These are phyloP conservation scores for Bos indicus DNA, from an alignment of 2,113 vertebrate species.

Conservation along the genomic window DNA sequence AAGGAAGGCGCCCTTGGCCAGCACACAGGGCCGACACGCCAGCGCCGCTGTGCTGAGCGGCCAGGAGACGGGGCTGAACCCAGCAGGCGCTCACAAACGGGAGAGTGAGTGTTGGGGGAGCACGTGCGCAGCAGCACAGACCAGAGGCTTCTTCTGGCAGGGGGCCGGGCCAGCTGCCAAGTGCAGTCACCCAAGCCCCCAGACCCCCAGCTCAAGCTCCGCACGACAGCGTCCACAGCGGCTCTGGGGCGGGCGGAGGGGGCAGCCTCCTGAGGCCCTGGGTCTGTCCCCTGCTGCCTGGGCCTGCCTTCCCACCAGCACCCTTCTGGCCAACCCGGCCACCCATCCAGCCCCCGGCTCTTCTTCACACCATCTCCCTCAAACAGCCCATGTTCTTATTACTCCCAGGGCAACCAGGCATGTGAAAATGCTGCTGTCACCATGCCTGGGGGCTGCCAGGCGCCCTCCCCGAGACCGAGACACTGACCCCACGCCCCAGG, in stretches of 20 bases:
- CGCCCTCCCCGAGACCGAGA: not conserved
- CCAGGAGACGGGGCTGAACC: not conserved
- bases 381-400: not conserved
- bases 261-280: not conserved
- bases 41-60: rapidly evolving
- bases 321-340: not conserved
- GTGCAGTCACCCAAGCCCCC: not conserved
- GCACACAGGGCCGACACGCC: rapidly evolving
- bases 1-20: not conserved
- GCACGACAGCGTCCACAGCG: rapidly evolving
- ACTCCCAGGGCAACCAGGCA: not conserved
- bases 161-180: not conserved
- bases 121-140: not conserved
- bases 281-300: not conserved
- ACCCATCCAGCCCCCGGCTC: not conserved
- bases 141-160: not conserved
- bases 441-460: not conserved
- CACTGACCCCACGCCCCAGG: not conserved
- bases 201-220: not conserved
- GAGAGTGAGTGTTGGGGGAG: too few species aligned
- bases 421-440: rapidly evolving
- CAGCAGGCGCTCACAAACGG: not conserved
- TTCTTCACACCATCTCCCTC: not conserved
- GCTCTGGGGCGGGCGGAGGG: rapidly evolving
- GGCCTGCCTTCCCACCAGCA: not conserved